Percentiles rank a stretch among this genome's conserved stretches.
Conservation (phyloP, 2,888 invertebrate species). For the Aporophyla nigra region DNA sequence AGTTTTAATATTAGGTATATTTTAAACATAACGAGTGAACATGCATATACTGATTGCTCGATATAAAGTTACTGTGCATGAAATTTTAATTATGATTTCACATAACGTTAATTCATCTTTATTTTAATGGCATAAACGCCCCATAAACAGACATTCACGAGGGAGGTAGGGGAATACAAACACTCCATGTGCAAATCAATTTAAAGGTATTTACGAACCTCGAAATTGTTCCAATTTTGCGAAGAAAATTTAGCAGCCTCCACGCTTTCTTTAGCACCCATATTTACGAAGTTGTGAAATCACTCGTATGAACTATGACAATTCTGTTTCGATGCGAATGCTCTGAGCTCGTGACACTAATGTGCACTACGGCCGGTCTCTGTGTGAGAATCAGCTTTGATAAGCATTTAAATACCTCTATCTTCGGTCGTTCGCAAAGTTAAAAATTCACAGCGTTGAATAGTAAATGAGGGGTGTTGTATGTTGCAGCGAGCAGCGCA, state of each 20-base stretch:
- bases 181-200: conserved; percentile 90
- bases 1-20: conserved; percentile 53
- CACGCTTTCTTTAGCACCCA: conserved; percentile 96
- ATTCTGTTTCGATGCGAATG: conserved; percentile 87
- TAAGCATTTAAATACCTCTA: conserved; percentile 89
- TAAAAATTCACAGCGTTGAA: conserved; percentile 89
- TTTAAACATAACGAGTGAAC: conserved; percentile 77
- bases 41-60: conserved; percentile 81
- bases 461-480: conserved; percentile 87
- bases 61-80: conserved; percentile 83
- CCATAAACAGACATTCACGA: conserved; percentile 85
- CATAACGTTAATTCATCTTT: conserved; percentile 73
- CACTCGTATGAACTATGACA: conserved; percentile 89
- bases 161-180: conserved; percentile 87
- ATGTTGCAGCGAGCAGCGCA: conserved; percentile 83
- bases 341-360: conserved; percentile 88
- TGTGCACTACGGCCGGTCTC: conserved; percentile 86
- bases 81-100: conserved; percentile 76
- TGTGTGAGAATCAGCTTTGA: conserved; percentile 83
- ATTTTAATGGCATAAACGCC: conserved; percentile 75
- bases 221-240: conserved; percentile 95
- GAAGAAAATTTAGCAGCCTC: conserved; percentile 95
- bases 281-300: conserved; percentile 90
- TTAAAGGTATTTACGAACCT: conserved; percentile 92
- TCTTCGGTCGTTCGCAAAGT: conserved; percentile 85